phyloP scores from a whole-genome alignment of 2,888 invertebrate genomes.

The Callyntrura sp. region DNA sequence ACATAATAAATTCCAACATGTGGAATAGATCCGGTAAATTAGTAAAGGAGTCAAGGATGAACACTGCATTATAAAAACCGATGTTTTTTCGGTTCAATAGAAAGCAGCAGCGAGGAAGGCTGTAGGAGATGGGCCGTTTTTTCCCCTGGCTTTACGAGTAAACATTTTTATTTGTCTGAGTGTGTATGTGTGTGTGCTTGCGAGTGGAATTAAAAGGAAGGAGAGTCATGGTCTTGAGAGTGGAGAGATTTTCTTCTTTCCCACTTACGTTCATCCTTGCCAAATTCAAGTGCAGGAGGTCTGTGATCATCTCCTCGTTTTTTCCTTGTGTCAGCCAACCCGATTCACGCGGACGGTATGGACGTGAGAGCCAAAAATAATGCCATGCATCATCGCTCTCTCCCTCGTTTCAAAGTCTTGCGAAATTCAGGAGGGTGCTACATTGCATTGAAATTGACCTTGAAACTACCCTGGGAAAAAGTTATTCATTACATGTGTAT shows the following conservation, averaged over 20 bases:
- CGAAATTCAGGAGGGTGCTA: too few relatives aligned
- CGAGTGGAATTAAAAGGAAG: neutral
- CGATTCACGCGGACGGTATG: neutral
- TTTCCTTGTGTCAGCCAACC: neutral
- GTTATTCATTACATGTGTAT: too few relatives aligned
- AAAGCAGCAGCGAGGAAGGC: neutral
- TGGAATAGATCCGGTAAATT: neutral
- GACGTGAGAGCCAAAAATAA: constrained; percentile 47
- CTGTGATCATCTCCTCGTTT: constrained; percentile 2
- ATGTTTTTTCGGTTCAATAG: neutral
- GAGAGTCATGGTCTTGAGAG: constrained; percentile 54
- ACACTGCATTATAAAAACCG: neutral
- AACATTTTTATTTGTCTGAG: neutral
- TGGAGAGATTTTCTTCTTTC: too few relatives aligned
- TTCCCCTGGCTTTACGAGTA: too few relatives aligned
- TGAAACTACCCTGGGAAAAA: too few relatives aligned
- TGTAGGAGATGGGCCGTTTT: neutral
- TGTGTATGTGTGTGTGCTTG: neutral
- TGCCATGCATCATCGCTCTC: neutral
- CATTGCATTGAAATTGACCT: too few relatives aligned
- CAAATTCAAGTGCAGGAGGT: constrained; percentile 52
- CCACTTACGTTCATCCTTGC: constrained; percentile 46
- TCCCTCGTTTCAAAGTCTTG: too few relatives aligned
- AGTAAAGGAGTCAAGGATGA: neutral
- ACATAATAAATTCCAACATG: too few relatives aligned